These are phyloP conservation scores for Lacerta bilineata DNA, from an alignment of 2,797 vertebrate genomes.

Conservation along the genomic window DNA sequence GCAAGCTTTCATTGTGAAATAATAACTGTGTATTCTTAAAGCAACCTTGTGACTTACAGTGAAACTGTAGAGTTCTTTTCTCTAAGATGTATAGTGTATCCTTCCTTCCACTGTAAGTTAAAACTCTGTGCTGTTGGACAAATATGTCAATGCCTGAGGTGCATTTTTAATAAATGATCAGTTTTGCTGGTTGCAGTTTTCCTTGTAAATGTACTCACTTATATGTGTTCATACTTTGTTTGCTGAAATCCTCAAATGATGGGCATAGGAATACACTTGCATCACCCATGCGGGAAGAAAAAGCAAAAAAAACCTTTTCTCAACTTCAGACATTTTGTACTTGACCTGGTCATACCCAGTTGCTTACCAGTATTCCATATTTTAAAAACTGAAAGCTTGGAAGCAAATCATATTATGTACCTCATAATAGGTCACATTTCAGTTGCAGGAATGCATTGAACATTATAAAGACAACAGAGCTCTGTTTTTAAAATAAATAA, in stretches of 20 bases:
- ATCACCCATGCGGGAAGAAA: background rate
- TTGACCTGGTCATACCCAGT: background rate
- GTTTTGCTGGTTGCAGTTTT: conserved; percentile 74
- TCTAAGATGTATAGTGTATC: conserved; percentile 77
- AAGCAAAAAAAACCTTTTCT: background rate
- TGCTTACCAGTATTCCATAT: background rate
- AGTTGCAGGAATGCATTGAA: background rate
- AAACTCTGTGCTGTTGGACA: conserved; percentile 83
- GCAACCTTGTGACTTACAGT: conserved; percentile 83
- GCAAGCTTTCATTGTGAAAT: conserved; percentile 79
- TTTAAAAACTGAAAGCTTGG: too few species aligned
- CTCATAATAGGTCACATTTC: background rate
- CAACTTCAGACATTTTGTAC: background rate
- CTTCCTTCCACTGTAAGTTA: conserved; percentile 81
- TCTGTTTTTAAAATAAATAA: background rate
- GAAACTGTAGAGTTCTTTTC: conserved; percentile 79
- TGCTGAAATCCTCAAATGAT: background rate
- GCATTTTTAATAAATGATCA: conserved; percentile 91
- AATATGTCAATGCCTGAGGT: conserved; percentile 85
- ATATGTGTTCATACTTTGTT: too few species aligned
- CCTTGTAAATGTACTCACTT: background rate
- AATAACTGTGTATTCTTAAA: conserved; percentile 81
- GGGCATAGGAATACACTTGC: background rate
- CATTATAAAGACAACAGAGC: background rate
- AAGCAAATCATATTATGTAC: too few species aligned